Percentiles rank a stretch among this genome's conserved stretches.
Conservation (phyloP, 1,140 invertebrate species). For the Drosophila suzukii region DNA sequence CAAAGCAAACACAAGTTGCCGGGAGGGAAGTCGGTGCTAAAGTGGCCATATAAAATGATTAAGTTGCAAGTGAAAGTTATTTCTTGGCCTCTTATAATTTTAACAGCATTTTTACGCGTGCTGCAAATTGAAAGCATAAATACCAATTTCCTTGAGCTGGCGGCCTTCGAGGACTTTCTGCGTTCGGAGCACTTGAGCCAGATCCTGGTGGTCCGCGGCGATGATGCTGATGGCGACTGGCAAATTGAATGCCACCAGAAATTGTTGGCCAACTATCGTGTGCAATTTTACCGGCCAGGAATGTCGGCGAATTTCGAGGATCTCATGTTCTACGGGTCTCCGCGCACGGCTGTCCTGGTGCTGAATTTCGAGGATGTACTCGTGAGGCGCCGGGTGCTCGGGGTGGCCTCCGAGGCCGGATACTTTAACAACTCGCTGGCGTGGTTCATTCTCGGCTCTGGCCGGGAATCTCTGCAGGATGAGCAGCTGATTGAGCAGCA, state of each 20-base stretch:
- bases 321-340: conserved; percentile 58
- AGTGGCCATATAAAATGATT: conserved; percentile 77
- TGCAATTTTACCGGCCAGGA: conserved; percentile 63
- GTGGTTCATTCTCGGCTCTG: conserved; percentile 59
- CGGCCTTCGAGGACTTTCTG: conserved; percentile 69
- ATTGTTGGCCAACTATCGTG: conserved; percentile 63
- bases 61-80: conserved; percentile 80
- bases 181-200: conserved; percentile 58
- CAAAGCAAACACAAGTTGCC: conserved; percentile 28
- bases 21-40: conserved; percentile 36
- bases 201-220: conserved; percentile 42
- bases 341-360: conserved; percentile 60
- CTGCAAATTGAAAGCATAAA: conserved; percentile 79
- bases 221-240: conserved; percentile 8
- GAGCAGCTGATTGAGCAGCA: conserved; percentile 37
- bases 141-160: conserved; percentile 74
- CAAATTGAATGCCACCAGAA: conserved; percentile 46
- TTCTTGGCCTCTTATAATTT: conserved; percentile 80
- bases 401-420: conserved; percentile 38
- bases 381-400: conserved; percentile 23
- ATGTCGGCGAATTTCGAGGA: conserved; percentile 49
- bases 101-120: conserved; percentile 59
- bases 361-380: conserved; percentile 27
- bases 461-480: conserved; percentile 11
- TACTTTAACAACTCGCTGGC: conserved; percentile 69